phyloP scores from a whole-genome alignment of 2,888 invertebrate species.

The Drosophila mimica region DNA sequence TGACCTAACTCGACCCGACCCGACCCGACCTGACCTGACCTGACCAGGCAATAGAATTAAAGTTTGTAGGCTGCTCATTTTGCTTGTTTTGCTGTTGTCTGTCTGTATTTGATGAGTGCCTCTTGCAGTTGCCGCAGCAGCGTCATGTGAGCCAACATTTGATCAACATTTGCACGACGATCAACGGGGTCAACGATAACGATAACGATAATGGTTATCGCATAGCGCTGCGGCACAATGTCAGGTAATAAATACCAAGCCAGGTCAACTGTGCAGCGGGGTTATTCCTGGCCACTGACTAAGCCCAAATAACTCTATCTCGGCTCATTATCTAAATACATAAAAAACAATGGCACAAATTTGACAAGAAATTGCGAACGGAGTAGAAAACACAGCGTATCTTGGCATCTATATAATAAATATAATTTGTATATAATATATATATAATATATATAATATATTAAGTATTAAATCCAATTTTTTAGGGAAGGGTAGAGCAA shows the following conservation, averaged over 20 bases:
- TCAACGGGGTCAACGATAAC: slow-evolving; percentile 30
- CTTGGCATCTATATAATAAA: background rate
- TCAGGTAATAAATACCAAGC: background rate
- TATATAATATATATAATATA: too few species aligned
- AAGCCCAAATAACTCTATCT: slow-evolving; percentile 1
- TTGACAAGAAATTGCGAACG: background rate
- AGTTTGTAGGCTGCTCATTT: slow-evolving; percentile 3
- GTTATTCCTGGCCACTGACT: slow-evolving; percentile 1
- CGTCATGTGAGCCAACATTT: slow-evolving; percentile 8
- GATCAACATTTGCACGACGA: slow-evolving; percentile 24
- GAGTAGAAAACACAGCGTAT: background rate
- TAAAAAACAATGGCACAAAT: too few species aligned
- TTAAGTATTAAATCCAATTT: too few species aligned
- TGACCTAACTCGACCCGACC: slow-evolving; percentile 1
- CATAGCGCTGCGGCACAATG: slow-evolving; percentile 16
- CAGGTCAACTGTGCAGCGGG: slow-evolving; percentile 1
- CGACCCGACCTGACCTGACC: background rate
- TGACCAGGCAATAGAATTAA: slow-evolving; percentile 7
- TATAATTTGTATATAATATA: too few species aligned
- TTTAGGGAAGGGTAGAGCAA: background rate
- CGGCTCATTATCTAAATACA: too few species aligned
- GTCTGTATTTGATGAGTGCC: background rate
- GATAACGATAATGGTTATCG: background rate
- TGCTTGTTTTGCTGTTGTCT: background rate
- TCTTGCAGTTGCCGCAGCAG: background rate